A percentile compares a stretch with the other conserved stretches of the same genome.
Conservation (phyloP, 2,888 invertebrate genomes). For the Anoncus sp. region DNA sequence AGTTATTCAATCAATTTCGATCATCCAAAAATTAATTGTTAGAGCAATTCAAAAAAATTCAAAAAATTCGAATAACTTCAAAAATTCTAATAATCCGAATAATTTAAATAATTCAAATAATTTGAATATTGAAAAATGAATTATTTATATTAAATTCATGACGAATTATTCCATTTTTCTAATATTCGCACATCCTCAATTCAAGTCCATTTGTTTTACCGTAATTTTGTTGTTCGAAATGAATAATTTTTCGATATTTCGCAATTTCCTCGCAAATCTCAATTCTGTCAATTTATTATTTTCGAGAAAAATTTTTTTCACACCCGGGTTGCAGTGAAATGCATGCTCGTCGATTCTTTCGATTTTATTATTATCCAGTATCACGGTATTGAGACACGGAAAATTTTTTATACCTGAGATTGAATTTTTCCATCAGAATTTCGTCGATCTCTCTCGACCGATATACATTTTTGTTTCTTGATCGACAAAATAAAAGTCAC, state of each 20-base stretch:
- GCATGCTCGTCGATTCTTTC: conserved; percentile 51
- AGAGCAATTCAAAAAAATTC: too few relatives aligned
- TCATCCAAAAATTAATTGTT: too few relatives aligned
- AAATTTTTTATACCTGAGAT: conserved; percentile 62
- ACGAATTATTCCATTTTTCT: too few relatives aligned
- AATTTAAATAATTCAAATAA: too few relatives aligned
- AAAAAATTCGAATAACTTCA: too few relatives aligned
- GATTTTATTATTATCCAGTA: conserved; percentile 70
- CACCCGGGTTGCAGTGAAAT: conserved; percentile 57
- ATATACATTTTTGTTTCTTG: not conserved
- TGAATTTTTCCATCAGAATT: not conserved
- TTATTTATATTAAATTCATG: too few relatives aligned
- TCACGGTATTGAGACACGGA: conserved; percentile 59
- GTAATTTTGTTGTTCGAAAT: conserved; percentile 68
- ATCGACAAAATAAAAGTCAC: not conserved
- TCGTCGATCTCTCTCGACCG: not conserved
- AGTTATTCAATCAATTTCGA: too few relatives aligned
- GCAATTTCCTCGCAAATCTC: conserved; percentile 59
- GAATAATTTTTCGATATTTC: conserved; percentile 66
- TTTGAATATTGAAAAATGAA: too few relatives aligned
- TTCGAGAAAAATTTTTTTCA: conserved; percentile 68
- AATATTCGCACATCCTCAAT: too few relatives aligned
- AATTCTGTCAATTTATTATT: conserved; percentile 68
- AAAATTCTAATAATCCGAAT: too few relatives aligned
- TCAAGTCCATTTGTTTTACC: conserved; percentile 50